phyloP scores from a whole-genome alignment of 1,140 invertebrate genomes.

The Drosophila pandora region DNA sequence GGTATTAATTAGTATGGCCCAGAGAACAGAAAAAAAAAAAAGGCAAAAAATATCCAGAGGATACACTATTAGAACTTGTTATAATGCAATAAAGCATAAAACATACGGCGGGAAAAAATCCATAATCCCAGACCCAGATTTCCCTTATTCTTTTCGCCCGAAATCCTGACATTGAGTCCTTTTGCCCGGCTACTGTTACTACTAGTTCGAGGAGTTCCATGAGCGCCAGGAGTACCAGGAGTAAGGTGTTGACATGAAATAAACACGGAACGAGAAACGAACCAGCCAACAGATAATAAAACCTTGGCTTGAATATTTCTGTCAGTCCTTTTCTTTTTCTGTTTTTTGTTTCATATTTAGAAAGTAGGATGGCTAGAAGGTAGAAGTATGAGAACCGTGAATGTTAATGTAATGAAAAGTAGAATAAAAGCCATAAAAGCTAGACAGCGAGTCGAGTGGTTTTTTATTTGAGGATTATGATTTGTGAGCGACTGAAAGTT shows the following conservation, averaged over 20 bases:
- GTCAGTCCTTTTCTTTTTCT: slow-evolving; percentile 14
- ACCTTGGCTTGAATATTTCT: slow-evolving; percentile 20
- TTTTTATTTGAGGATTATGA: slow-evolving; percentile 24
- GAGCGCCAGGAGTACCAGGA: not conserved
- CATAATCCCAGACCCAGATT: slow-evolving; percentile 28
- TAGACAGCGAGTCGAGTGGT: slow-evolving; percentile 12
- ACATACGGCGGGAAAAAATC: slow-evolving; percentile 20
- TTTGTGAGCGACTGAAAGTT: slow-evolving; percentile 11
- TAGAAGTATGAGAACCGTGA: slow-evolving; percentile 2
- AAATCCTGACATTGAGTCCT: slow-evolving; percentile 26
- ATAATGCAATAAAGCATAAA: slow-evolving; percentile 62
- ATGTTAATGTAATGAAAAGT: slow-evolving; percentile 2
- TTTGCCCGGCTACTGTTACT: slow-evolving; percentile 3
- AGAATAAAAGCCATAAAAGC: slow-evolving; percentile 15
- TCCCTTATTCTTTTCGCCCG: not conserved
- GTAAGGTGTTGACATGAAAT: slow-evolving; percentile 28
- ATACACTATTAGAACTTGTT: slow-evolving; percentile 60
- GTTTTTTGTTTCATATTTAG: not conserved
- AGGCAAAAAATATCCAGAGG: slow-evolving; percentile 14
- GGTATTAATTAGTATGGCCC: slow-evolving; percentile 77
- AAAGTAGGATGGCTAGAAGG: not conserved
- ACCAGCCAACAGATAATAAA: slow-evolving; percentile 21
- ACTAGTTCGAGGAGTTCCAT: not conserved
- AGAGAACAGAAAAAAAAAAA: slow-evolving; percentile 35
- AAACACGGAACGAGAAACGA: slow-evolving; percentile 14